phyloP scores from a whole-genome alignment of 1,140 invertebrate species.

The Pissodes strobi region DNA sequence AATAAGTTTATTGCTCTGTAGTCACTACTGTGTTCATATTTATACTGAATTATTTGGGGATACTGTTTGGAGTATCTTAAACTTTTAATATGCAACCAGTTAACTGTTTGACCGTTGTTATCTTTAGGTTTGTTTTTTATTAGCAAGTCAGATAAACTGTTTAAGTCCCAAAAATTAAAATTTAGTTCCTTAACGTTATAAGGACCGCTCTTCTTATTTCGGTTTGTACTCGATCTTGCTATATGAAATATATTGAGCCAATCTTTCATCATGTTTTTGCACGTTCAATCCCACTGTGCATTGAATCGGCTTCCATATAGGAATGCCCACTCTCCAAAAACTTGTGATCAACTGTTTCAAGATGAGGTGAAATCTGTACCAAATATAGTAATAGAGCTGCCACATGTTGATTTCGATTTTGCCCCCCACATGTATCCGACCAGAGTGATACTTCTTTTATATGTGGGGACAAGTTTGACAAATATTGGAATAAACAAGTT shows the following conservation, averaged over 20 bases:
- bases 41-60: not conserved
- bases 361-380: slow-evolving; percentile 26
- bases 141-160: not conserved
- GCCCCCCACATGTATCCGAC: no score
- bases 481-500: slow-evolving; percentile 19
- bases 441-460: slow-evolving; percentile 36
- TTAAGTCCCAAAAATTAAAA: slow-evolving; percentile 11
- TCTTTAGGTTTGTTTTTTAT: slow-evolving; percentile 18
- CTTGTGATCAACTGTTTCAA: slow-evolving; percentile 33
- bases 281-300: slow-evolving; percentile 38
- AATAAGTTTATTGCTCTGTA: not conserved
- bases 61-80: not conserved
- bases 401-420: no score
- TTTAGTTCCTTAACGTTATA: slow-evolving; percentile 7
- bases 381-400: slow-evolving; percentile 30
- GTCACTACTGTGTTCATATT: slow-evolving; percentile 1
- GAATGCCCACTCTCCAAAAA: no score
- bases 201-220: not conserved
- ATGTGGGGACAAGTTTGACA: slow-evolving; percentile 18
- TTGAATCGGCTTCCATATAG: slow-evolving; percentile 42
- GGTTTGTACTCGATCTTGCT: slow-evolving; percentile 1
- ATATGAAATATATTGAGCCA: no score
- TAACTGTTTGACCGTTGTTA: slow-evolving; percentile 4
- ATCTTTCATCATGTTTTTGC: slow-evolving; percentile 21
- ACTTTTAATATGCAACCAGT: not conserved